These are phyloP conservation scores for Dynastes grantii DNA, from an alignment of 2,888 invertebrate species.

Conservation along the genomic window DNA sequence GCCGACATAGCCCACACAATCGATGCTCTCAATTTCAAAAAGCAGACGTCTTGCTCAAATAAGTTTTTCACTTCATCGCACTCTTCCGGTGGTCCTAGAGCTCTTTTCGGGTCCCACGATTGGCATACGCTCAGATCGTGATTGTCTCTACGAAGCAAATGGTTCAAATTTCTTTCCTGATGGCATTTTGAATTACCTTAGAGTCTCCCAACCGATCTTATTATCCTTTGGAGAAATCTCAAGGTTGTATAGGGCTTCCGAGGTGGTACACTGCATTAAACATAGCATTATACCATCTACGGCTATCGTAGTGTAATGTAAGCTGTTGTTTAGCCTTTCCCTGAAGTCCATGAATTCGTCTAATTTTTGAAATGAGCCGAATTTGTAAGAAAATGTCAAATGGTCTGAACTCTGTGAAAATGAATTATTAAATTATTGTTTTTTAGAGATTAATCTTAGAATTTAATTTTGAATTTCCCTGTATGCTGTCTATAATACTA, in stretches of 20 bases:
- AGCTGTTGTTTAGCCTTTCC: constrained; percentile 85
- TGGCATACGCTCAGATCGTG: constrained; percentile 83
- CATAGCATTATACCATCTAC: constrained; percentile 82
- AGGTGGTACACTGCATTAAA: constrained; percentile 74
- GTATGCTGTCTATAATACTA: too few relatives aligned
- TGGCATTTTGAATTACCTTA: constrained; percentile 66
- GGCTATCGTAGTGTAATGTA: constrained; percentile 80
- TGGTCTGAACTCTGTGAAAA: constrained; percentile 86
- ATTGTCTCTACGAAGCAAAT: constrained; percentile 76
- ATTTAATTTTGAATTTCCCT: neutral
- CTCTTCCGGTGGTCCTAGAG: constrained; percentile 66
- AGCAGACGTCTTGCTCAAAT: constrained; percentile 64
- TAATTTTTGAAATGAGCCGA: constrained; percentile 94
- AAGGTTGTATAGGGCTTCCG: constrained; percentile 74
- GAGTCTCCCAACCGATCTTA: constrained; percentile 75
- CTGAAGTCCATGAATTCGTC: constrained; percentile 91
- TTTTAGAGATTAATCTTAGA: neutral
- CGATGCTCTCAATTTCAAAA: constrained; percentile 64
- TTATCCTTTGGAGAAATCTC: constrained; percentile 76
- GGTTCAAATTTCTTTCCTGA: neutral
- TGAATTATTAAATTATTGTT: neutral
- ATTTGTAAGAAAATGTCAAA: constrained; percentile 93
- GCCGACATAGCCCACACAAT: constrained; percentile 62
- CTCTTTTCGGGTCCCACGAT: constrained; percentile 78
- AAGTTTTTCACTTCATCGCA: constrained; percentile 65